Base-by-base conservation (phyloP, 2,113 vertebrate species). In the Nestor notabilis region DNA sequence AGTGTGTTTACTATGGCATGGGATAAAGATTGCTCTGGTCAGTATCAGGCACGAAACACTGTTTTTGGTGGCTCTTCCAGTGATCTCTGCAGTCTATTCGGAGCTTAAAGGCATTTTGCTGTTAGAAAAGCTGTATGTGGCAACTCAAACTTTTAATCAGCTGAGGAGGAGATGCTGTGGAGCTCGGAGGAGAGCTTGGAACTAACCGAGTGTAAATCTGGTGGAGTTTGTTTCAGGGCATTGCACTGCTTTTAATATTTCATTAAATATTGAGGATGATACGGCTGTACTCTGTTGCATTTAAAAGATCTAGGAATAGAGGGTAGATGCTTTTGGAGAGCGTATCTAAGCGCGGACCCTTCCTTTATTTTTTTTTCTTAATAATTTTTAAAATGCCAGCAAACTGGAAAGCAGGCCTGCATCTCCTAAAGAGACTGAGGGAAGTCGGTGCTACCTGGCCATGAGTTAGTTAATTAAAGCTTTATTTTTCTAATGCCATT, bases 61-160 rank as follows among this genome's bases (percentile, higher is more conserved):
- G n/a, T 14, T 90, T 88, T 61, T 23, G n/a, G 60, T 56, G 93
- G 53, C 60, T 86, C 21, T 83, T 70, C 13, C 29, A 53, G 71
- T 11, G 83, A 58, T 77, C 60, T 28, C 27, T 33, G 1, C 65
- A 2, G 68, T 83, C 68, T 58, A 9, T 65, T 56, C 11, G 6
- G 31, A 17, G 70, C 75, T 60, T 29, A 13, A 39, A 89, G 76
- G 79, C 87, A 1, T 89, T 93, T 87, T 72, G 87, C 70, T 88
- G 21, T 39, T 63, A 24, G 66, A 31, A 80, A 88, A 87, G 86
- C 84, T 46, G 64, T 47, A 60, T n/a, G 76, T 94, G 75, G 92
- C 46, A 72, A 9, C 89, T 94, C 79, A 95, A 97, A 97, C 96
- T 98, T 98, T 98, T 97, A 92, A 92, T 97, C 83, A 50, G 94